Base-by-base conservation (phyloP, 2,113 vertebrate genomes). In the Chiloscyllium plagiosum region DNA sequence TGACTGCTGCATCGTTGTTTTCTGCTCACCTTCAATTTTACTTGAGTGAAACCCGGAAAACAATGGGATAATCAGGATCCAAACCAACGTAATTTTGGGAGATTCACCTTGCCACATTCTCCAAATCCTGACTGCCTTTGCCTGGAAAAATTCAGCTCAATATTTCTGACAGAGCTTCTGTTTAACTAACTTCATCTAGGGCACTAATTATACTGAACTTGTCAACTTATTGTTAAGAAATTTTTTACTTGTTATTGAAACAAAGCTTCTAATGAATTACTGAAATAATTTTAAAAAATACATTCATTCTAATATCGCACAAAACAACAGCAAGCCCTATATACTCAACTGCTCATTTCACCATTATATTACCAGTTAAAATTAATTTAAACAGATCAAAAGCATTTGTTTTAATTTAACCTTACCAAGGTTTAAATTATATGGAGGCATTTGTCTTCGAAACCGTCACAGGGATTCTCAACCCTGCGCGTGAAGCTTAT, bases 401-500 rank as follows among this genome's bases (percentile, higher is more conserved):
- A 69, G n/a, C 92, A 94, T 70, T 47, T 69, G 65, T 70, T 94
- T 68, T 22, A 94, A 93, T 29, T 61, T 90, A 29, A 94, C 92
- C n/a, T 94, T 69, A 50, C 37, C 24, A 42, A 65, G 15, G 33
- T 94, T 94, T 69, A 70, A 47, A 68, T 94, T 68, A 69, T 13
- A 26, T 50, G 92, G 24, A 90, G 47, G 19, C 20, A 69, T 42
- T 37, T 26, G 3, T n/a, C 20, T 69, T 94, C 66, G 29, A 69
- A 69, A 68, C 19, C 15, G 68, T 68, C 92, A 94, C 6, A 69
- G 66, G n/a, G 52, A 94, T 94, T 37, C 20, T 94, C 66, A 94
- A 47, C 87, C 26, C 90, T 66, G 29, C 37, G 61, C 90, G 68
- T 7, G 19, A 37, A 65, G 52, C 90, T 93, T 65, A 29, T 20